Evolutionary conservation across 2,797 vertebrate genomes (phyloP), one percentile per base, ranked within the genome.

Genomic region (Clarias laeviceps): DNA sequence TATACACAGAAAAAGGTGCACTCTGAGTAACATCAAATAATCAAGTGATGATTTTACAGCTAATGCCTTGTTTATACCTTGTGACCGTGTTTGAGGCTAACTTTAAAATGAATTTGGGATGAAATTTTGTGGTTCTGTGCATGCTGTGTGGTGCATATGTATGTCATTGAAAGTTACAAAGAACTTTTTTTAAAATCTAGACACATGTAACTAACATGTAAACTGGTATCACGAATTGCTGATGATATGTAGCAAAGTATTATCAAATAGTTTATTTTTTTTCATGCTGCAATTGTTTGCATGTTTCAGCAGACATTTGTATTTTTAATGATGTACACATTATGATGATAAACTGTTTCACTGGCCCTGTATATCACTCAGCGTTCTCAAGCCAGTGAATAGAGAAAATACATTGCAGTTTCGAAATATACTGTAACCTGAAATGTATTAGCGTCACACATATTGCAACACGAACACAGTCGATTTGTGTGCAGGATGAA

Each of bases 51-150:
- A 81, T 82, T 82, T 56, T 76, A 82, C 20, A 73, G 50, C 50
- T 80, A 80, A 86, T 87, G 87, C 76, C 84, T 88, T 82, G 64
- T 79, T 76, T 80, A 80, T 89, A 85, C 61, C 29, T 73, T 64
- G 32, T 85, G 76, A 40, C 64, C 37, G 74, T 80, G 57, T 78
- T 87, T 69, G 85, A 82, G 50, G 82, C 78, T 59, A 62, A 17
- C 40, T 68, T 80, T 84, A 40, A 79, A 62, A 77, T 86, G 50
- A 84, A 40, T 80, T 78, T 84, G 82, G 57, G 79, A 61, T 54
- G 68, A 80, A 56, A 85, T 20, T 14, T 84, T 77, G 91, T 94
- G 92, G 92, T 92, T 93, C 89, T 90, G 90, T 94, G 93, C 94
- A 93, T 90, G 87, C 91, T 88, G 90, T 89, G 90, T 93, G 91